phyloP scores from a whole-genome alignment of 2,888 invertebrate genomes.

The Eupithecia subumbrata region DNA sequence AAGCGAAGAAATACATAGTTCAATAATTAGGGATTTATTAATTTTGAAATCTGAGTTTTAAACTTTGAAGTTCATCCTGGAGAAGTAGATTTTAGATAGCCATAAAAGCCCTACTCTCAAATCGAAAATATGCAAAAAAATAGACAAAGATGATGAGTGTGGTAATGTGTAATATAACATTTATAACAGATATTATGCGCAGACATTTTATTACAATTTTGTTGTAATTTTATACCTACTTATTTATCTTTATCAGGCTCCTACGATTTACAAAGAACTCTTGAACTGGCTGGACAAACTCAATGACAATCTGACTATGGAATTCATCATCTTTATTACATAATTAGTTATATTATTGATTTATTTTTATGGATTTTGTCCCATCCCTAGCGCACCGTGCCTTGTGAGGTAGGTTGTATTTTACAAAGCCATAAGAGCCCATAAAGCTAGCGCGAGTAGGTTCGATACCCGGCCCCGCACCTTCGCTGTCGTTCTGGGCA shows the following conservation, averaged over 20 bases:
- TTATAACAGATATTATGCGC: neutral
- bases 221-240: neutral
- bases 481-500: slow-evolving; percentile 19
- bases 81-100: neutral
- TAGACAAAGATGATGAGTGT: neutral
- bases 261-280: too few species aligned
- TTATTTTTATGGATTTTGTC: neutral
- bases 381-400: slow-evolving; percentile 35
- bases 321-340: slow-evolving; percentile 27
- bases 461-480: slow-evolving; percentile 1
- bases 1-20: neutral
- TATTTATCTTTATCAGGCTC: slow-evolving; percentile 41
- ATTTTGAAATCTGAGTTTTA: neutral
- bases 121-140: neutral
- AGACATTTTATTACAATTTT: neutral
- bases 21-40: neutral
- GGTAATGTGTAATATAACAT: too few species aligned
- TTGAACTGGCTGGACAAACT: slow-evolving; percentile 57
- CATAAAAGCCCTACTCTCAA: neutral
- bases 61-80: neutral
- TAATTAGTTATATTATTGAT: neutral
- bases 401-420: slow-evolving; percentile 43
- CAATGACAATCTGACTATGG: slow-evolving; percentile 50
- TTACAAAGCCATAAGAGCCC: slow-evolving; percentile 47
- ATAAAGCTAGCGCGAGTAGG: slow-evolving; percentile 40